These are phyloP conservation scores for Exocentrus adspersus DNA, from an alignment of 2,888 invertebrate genomes.

Conservation along the genomic window DNA sequence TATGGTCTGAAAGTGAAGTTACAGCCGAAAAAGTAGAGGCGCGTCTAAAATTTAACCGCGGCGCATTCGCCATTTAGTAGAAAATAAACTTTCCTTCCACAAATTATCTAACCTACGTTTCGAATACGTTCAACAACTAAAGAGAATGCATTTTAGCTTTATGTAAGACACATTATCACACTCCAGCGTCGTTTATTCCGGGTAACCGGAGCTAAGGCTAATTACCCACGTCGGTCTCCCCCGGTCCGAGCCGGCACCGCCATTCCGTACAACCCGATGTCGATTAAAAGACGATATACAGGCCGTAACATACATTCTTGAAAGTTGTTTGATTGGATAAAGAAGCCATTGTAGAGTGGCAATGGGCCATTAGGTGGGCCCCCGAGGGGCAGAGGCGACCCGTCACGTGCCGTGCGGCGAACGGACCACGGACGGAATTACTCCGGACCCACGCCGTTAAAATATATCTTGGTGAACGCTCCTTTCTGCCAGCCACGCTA, in stretches of 20 bases:
- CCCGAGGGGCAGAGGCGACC: conserved; percentile 42
- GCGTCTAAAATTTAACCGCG: too few relatives aligned
- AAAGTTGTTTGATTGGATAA: conserved; percentile 54
- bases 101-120: too few relatives aligned
- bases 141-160: too few relatives aligned
- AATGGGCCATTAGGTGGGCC: conserved; percentile 53
- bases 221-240: neutral
- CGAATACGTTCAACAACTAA: too few relatives aligned
- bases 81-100: too few relatives aligned
- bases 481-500: conserved; percentile 28
- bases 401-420: conserved; percentile 46
- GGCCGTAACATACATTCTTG: conserved; percentile 38
- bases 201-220: neutral
- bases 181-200: too few relatives aligned
- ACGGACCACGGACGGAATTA: conserved; percentile 16
- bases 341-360: conserved; percentile 55
- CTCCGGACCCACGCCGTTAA: conserved; percentile 37
- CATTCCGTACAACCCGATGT: neutral
- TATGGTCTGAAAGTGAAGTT: too few relatives aligned
- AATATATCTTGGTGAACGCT: conserved; percentile 53
- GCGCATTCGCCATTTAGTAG: too few relatives aligned
- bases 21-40: too few relatives aligned
- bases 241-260: neutral
- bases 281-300: conserved; percentile 3
- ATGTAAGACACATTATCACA: too few relatives aligned